phyloP scores from a whole-genome alignment of 1,140 invertebrate genomes.

The Vanessa tameamea region DNA sequence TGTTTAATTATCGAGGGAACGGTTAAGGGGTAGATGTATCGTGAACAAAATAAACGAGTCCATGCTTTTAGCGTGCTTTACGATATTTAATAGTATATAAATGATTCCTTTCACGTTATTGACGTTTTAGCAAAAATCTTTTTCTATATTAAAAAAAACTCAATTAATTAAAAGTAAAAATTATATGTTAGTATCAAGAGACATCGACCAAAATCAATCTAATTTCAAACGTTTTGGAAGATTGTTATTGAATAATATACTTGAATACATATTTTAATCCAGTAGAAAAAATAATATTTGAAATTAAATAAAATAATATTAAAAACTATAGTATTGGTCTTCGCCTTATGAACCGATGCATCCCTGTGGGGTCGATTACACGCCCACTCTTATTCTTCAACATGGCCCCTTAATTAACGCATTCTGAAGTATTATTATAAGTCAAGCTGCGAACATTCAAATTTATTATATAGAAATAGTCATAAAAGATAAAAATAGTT shows the following conservation, averaged over 20 bases:
- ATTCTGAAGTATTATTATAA: slow-evolving; percentile 25
- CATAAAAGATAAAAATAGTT: slow-evolving; percentile 2
- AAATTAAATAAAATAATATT: background rate
- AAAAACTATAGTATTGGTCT: background rate
- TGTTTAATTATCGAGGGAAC: slow-evolving; percentile 42
- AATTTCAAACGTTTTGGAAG: too few species aligned
- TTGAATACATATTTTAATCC: too few species aligned
- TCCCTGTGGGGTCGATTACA: slow-evolving; percentile 46
- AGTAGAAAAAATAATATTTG: background rate
- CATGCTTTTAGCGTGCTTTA: too few species aligned
- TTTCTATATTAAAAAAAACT: too few species aligned
- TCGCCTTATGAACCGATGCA: slow-evolving; percentile 41
- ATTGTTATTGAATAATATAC: too few species aligned
- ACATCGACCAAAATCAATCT: too few species aligned
- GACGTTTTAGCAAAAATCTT: too few species aligned
- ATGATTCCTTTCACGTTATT: too few species aligned
- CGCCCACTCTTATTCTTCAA: slow-evolving; percentile 51
- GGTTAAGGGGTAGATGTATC: slow-evolving; percentile 38
- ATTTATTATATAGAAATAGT: slow-evolving; percentile 23
- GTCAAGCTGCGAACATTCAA: slow-evolving; percentile 14
- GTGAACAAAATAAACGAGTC: slow-evolving; percentile 11
- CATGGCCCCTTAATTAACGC: slow-evolving; percentile 43
- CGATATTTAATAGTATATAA: too few species aligned
- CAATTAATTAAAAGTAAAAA: too few species aligned
- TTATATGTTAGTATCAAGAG: too few species aligned